A percentile compares a stretch with the other conserved stretches of the same genome.
Conservation (phyloP, 2,888 invertebrate species). For the Lagria hirta region DNA sequence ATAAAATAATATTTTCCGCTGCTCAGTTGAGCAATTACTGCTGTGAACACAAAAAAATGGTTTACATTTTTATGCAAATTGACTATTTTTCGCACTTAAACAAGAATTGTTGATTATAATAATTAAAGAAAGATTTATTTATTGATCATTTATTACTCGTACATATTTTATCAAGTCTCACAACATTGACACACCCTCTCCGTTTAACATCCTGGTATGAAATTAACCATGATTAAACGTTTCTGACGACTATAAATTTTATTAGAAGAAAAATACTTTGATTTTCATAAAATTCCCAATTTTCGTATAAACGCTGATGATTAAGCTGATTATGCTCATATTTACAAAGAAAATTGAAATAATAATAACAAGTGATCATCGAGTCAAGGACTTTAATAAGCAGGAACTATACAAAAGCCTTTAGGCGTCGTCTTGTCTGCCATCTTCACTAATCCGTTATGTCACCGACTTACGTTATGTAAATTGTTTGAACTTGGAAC, state of each 20-base stretch:
- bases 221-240: constrained; percentile 26
- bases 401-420: constrained; percentile 17
- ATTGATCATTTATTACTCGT: constrained; percentile 8
- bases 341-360: constrained; percentile 14
- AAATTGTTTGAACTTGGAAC: too few relatives aligned
- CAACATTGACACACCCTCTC: constrained; percentile 23
- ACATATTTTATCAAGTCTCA: constrained; percentile 8
- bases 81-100: too few relatives aligned
- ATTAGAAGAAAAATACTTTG: constrained; percentile 1
- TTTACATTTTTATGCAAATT: background rate
- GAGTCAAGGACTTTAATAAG: constrained; percentile 19
- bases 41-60: too few relatives aligned
- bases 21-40: too few relatives aligned
- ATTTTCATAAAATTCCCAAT: constrained; percentile 1
- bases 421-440: constrained; percentile 21
- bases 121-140: constrained; percentile 13
- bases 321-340: constrained; percentile 5
- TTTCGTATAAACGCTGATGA: constrained; percentile 4
- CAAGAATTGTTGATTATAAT: constrained; percentile 5
- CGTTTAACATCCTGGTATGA: constrained; percentile 26
- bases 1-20: too few relatives aligned
- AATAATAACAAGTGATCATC: constrained; percentile 1
- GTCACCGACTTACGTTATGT: constrained; percentile 7
- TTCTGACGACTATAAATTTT: too few relatives aligned
- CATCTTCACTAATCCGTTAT: constrained; percentile 7